Evolutionary conservation across 2,888 invertebrate species (phyloP), one percentile per base, ranked within the genome.

Genomic region (Lampropteryx suffumata): DNA sequence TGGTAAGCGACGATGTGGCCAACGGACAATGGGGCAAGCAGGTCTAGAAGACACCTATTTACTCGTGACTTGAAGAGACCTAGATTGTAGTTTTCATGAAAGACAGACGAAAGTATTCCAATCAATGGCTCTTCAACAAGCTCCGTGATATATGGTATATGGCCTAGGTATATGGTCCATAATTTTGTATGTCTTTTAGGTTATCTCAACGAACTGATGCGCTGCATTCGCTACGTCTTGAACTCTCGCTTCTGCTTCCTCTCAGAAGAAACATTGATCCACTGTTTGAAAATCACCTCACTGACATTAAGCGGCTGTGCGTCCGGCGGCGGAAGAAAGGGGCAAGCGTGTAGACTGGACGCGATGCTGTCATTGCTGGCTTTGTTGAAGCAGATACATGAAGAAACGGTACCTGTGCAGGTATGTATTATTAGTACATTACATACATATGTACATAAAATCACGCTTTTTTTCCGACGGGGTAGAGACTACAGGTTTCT

Each of bases 201-300:
- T 44, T 88, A 87, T 60, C 72, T 88, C 1, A 88, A 88, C 64
- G 88, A 88, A 57, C 44, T 88, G 45, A 75, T 82, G 69, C 82
- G 83, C 12, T 88, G 89, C 55, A 73, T 85, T 34, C 69, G 84
- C 37, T 81, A 85, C 64, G 72, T 71, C 3, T 53, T 83, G 1
- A 72, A 84, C 61, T 82, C 78, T 0, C 74, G 75, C 11, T 76
- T 76, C 65, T 80, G 82, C 60, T 73, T 73, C 36, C 59, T 86
- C 3, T 83, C 87, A 0, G 85, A 85, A 56, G 78, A 79, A 8
- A 79, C 77, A 0, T 49, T 82, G n/a, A 55, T 82, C 1, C 59
- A 70, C 1, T 73, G 80, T 50, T 36, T 86, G 53, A 64, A 64
- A 37, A 50, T 75, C 11, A 61, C 81, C 44, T 66, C 77, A 7